Conservation (phyloP, 2,113 vertebrate genomes). For the Eudyptes chrysolophus region DNA sequence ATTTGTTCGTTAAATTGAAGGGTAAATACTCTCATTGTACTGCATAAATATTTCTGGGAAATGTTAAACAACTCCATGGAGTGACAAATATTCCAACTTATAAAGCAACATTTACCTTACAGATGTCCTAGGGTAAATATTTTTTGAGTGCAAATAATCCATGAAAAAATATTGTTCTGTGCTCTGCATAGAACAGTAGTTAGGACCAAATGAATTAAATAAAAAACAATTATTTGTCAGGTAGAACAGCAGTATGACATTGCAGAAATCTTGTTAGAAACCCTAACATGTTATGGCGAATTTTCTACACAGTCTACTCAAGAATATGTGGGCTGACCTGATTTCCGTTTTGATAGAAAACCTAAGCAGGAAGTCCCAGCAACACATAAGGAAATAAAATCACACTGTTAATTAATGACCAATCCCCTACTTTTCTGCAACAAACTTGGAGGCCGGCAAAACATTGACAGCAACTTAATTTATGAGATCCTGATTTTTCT, state of each 20-base stretch:
- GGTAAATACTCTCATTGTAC: slow-evolving; percentile 24
- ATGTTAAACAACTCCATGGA: not conserved
- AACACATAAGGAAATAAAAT: not conserved
- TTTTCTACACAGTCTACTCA: not conserved
- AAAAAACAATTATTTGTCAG: not conserved
- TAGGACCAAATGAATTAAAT: not conserved
- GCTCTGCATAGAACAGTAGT: not conserved
- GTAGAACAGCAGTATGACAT: not conserved
- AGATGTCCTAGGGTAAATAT: slow-evolving; percentile 15
- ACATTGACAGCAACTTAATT: not conserved
- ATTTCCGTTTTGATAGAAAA: not conserved
- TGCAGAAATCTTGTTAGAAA: not conserved
- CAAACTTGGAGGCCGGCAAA: not conserved
- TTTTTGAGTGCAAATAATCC: not conserved
- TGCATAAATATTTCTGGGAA: slow-evolving; percentile 3
- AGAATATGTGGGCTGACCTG: not conserved
- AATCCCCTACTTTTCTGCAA: not conserved
- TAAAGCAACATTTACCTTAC: slow-evolving; percentile 18
- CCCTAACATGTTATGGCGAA: not conserved
- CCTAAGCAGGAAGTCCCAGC: not conserved
- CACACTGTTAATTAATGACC: not conserved
- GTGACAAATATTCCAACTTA: slow-evolving; percentile 7
- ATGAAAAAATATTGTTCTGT: not conserved
- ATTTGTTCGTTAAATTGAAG: slow-evolving; percentile 53
- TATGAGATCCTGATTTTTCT: not conserved